Evolutionary conservation across 53 echinoderm and acorn worm genomes (phyloP), one percentile per base, ranked within the genome.

Genomic region (Mesocentrotus franciscanus): DNA sequence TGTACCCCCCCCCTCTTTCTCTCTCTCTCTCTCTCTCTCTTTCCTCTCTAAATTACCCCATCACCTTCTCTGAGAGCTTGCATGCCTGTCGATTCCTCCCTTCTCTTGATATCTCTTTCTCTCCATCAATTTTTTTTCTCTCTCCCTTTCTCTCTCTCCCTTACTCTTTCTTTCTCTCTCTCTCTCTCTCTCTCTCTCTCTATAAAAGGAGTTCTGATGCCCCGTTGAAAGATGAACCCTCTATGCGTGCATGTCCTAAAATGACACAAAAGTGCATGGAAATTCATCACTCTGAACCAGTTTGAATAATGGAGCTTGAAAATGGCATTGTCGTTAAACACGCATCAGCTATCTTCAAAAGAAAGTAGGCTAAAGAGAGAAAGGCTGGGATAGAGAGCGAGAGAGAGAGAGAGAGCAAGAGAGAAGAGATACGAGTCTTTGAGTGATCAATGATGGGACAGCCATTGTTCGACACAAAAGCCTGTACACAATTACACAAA

Each of bases 401-500:
- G 10, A 56, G 87, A 85, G 29, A 85, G 15, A 87, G 85, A 56
- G 85, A 7, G n/a, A n/a, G n/a, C n/a, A n/a, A n/a, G n/a, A 24
- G 30, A 11, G 12, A 30, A 75, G 75, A 75, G 75, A 27, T 1
- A 32, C 26, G 60, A 58, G 57, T 57, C 8, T 55, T 24, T 85
- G 55, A 49, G 24, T 87, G 87, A 87, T 87, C 87, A 57, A 87
- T 87, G 87, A 87, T 58, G 58, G 29, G 11, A 87, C 57, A 57
- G 87, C 49, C 58, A 26, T 87, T 87, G 87, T 87, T 58, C 2
- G 87, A 87, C 87, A 87, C 91, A 91, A 91, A 60, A 91, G 34
- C 68, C 66, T 33, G 91, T 91, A 91, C 91, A 91, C 91, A 91
- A 91, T 91, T 64, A 91, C 91, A 91, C 91, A 91, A 62, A 91